These are phyloP conservation scores for Polydesmus complanatus DNA, from an alignment of 2,888 invertebrate species.

Conservation along the genomic window DNA sequence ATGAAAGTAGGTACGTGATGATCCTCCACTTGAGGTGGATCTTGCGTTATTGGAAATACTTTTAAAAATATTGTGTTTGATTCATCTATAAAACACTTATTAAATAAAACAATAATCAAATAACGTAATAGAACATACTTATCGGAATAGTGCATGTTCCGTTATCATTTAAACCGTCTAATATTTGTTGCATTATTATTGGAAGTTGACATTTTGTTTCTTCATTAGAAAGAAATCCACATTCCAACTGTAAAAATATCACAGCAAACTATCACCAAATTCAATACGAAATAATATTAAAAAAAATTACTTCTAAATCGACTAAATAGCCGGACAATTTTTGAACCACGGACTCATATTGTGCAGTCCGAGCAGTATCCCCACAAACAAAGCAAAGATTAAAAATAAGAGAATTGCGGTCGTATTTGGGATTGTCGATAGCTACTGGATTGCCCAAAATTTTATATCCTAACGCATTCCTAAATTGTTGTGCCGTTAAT, in stretches of 20 bases:
- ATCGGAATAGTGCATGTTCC: constrained; percentile 49
- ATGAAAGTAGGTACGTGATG: constrained; percentile 80
- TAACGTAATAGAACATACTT: constrained; percentile 25
- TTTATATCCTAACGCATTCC: constrained; percentile 64
- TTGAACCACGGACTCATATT: constrained; percentile 85
- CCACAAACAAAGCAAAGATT: constrained; percentile 91
- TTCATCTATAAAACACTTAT: too few species aligned
- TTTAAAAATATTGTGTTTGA: constrained; percentile 80
- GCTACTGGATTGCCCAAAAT: constrained; percentile 84
- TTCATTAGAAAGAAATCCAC: constrained; percentile 61
- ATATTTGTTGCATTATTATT: constrained; percentile 59
- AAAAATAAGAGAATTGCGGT: constrained; percentile 86
- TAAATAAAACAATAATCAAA: neutral
- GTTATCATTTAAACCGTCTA: constrained; percentile 64
- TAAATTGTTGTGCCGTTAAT: too few species aligned
- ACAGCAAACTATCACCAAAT: constrained; percentile 21
- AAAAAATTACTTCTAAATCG: constrained; percentile 28
- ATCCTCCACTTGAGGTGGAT: constrained; percentile 67
- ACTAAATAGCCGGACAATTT: constrained; percentile 84
- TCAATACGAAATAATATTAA: neutral
- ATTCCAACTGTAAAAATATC: constrained; percentile 48
- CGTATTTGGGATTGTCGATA: constrained; percentile 76
- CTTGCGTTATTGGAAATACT: constrained; percentile 64
- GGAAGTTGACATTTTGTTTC: constrained; percentile 48
- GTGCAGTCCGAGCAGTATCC: constrained; percentile 72